Conservation (phyloP, 35 echinoderm and acorn worm genomes). For the Acanthaster planci region DNA sequence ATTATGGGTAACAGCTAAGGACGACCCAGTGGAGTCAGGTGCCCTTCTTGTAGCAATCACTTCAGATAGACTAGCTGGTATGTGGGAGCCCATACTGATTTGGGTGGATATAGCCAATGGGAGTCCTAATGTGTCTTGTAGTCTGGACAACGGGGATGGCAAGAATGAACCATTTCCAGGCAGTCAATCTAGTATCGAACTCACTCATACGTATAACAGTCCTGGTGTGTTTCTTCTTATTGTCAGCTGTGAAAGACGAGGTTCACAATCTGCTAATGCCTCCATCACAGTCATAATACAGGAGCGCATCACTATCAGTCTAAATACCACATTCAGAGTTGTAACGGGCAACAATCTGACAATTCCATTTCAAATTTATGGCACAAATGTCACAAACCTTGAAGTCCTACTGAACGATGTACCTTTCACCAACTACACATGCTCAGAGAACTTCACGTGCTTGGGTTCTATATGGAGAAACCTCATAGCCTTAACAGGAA, state of each 20-base stretch:
- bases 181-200: not conserved
- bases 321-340: not conserved
- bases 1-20: slow-evolving; percentile 3
- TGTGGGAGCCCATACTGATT: not conserved
- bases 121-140: not conserved
- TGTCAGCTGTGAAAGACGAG: not conserved
- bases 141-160: slow-evolving; percentile 7
- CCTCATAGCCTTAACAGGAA: not conserved
- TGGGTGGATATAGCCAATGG: not conserved
- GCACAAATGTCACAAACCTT: not conserved
- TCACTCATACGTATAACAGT: not conserved
- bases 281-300: not conserved
- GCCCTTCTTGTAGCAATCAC: not conserved
- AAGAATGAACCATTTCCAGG: not conserved
- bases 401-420: not conserved
- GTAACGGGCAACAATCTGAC: not conserved
- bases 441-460: not conserved
- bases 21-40: not conserved
- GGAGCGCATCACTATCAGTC: not conserved
- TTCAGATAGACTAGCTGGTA: not conserved
- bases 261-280: not conserved
- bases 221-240: not conserved
- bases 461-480: not conserved
- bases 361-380: slow-evolving; percentile 9
- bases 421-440: not conserved